Percentiles rank a stretch among this genome's conserved stretches.
Conservation (phyloP, 2,888 invertebrate species). For the Dasypolia templi region DNA sequence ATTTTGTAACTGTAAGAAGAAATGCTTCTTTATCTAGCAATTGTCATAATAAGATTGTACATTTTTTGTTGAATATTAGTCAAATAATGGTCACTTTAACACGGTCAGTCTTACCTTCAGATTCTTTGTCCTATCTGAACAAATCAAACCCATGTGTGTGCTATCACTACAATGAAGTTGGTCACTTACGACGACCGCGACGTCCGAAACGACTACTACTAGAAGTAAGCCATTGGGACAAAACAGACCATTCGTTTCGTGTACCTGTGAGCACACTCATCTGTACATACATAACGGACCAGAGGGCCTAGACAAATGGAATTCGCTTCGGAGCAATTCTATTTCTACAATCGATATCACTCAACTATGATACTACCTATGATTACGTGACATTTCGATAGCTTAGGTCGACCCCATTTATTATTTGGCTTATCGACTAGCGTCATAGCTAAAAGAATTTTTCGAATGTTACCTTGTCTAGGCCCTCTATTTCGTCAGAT, state of each 20-base stretch:
- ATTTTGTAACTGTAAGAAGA: not conserved
- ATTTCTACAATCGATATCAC: too few relatives aligned
- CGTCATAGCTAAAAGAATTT: too few relatives aligned
- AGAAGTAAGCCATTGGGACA: not conserved
- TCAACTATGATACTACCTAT: too few relatives aligned
- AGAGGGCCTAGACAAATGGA: too few relatives aligned
- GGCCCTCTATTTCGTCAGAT: not conserved
- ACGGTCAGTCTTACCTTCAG: not conserved
- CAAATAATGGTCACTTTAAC: not conserved
- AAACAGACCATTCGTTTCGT: not conserved
- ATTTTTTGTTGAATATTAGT: not conserved
- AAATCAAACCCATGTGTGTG: not conserved
- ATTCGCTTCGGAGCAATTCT: too few relatives aligned
- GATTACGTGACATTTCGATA: too few relatives aligned
- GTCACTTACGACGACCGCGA: not conserved
- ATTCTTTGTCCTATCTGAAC: not conserved
- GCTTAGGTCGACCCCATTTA: too few relatives aligned
- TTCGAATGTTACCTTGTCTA: too few relatives aligned
- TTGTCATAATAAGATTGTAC: not conserved
- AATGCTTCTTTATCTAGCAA: not conserved
- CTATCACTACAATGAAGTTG: not conserved
- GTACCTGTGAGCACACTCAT: not conserved
- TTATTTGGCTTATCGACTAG: too few relatives aligned
- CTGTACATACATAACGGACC: not conserved
- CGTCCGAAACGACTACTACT: too few relatives aligned